These are phyloP conservation scores for Polydrusus tereticollis DNA, from an alignment of 2,888 invertebrate species.

Conservation along the genomic window DNA sequence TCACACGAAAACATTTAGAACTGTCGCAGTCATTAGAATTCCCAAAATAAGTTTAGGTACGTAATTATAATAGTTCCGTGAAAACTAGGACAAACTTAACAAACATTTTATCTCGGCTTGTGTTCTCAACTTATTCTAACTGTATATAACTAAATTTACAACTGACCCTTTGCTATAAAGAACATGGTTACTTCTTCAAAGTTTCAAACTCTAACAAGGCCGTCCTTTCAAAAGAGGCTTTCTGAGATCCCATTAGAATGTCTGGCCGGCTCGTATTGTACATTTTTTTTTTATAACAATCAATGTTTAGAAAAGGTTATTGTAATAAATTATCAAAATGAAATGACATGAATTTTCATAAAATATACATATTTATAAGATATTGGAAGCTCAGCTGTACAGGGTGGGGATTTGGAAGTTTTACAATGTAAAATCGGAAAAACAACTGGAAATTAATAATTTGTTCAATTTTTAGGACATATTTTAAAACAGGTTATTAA, in stretches of 20 bases:
- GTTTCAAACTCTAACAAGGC: conserved; percentile 6
- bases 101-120: conserved; percentile 5
- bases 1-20: background rate
- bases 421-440: too few relatives aligned
- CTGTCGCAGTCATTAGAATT: background rate
- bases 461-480: too few relatives aligned
- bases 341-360: too few relatives aligned
- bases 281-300: background rate
- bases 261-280: background rate
- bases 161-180: conserved; percentile 3
- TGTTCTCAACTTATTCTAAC: background rate
- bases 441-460: too few relatives aligned
- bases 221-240: background rate
- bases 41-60: background rate
- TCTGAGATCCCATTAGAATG: background rate
- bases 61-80: background rate
- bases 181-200: conserved; percentile 1
- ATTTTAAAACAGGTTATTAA: too few relatives aligned
- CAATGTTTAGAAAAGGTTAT: background rate
- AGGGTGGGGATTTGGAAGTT: too few relatives aligned
- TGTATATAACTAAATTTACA: conserved; percentile 2
- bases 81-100: conserved; percentile 7
- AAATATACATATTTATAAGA: too few relatives aligned
- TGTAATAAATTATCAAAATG: background rate
- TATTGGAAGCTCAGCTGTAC: too few relatives aligned